Percentiles rank a stretch among this genome's conserved stretches.
Evolutionary conservation across 2,888 invertebrate species (phyloP).

Genomic region (Pristionchus arcanus): DNA sequence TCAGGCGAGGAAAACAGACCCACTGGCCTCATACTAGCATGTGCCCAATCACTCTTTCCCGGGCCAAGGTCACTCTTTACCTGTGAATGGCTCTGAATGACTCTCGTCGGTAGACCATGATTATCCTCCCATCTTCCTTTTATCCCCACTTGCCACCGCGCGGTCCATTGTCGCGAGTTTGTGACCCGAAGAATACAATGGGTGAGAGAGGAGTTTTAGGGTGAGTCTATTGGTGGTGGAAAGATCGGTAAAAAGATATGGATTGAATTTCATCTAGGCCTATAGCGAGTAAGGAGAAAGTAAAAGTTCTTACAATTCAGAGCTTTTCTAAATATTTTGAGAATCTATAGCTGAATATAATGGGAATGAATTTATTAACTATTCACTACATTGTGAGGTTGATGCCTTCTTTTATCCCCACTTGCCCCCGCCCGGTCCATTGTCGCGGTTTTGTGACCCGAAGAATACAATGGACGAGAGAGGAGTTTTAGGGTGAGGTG

Average conservation of each 20-base stretch:
- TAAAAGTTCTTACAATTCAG: no score
- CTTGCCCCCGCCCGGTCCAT: not conserved
- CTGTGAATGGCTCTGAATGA: slow-evolving; percentile 5
- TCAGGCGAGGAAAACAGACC: not conserved
- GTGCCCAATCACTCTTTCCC: not conserved
- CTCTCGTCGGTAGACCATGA: not conserved
- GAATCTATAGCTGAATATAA: no score
- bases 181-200: slow-evolving; percentile 34
- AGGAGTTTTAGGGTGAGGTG: not conserved
- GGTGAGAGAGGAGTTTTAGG: not conserved
- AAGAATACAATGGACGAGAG: not conserved
- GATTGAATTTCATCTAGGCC: no score
- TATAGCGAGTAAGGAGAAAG: no score
- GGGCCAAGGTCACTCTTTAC: slow-evolving; percentile 33
- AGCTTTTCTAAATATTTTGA: no score
- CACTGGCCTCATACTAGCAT: not conserved
- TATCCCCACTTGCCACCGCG: slow-evolving; percentile 21
- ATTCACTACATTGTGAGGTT: no score
- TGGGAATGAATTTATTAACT: no score
- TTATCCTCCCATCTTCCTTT: not conserved
- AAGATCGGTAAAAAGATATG: not conserved
- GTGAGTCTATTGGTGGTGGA: not conserved
- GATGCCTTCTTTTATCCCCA: slow-evolving; percentile 18
- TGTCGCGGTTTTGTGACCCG: slow-evolving; percentile 19
- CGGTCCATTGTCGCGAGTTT: not conserved